A percentile compares a stretch with the other conserved stretches of the same genome.
Conservation (phyloP, 2,113 vertebrate genomes). For the Scartelaos histophorus region DNA sequence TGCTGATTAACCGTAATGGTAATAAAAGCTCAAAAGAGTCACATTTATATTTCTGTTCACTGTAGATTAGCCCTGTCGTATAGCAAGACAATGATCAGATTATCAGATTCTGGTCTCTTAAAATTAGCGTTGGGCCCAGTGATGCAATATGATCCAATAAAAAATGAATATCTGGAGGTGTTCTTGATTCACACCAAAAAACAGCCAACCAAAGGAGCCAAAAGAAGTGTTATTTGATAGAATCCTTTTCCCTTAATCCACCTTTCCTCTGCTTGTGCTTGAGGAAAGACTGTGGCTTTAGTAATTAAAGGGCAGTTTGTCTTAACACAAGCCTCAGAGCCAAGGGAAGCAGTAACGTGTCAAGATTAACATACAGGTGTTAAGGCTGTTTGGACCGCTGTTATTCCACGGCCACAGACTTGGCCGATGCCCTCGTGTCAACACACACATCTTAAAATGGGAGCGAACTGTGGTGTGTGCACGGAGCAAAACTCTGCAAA, state of each 20-base stretch:
- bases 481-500: conserved; percentile 22
- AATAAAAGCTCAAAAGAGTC: too few species aligned
- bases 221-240: neutral
- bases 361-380: conserved; percentile 64
- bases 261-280: conserved; percentile 30
- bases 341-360: conserved; percentile 65
- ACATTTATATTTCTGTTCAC: too few species aligned
- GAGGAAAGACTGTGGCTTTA: conserved; percentile 35
- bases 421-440: conserved; percentile 43
- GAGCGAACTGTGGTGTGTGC: conserved; percentile 13
- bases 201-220: neutral
- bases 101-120: neutral
- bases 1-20: too few species aligned
- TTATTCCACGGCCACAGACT: conserved; percentile 41
- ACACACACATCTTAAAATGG: conserved; percentile 25
- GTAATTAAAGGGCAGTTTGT: conserved; percentile 63
- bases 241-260: conserved; percentile 13
- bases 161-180: neutral
- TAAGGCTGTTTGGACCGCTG: conserved; percentile 32
- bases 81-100: too few species aligned
- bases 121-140: neutral
- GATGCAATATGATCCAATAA: neutral
- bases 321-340: conserved; percentile 57
- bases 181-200: neutral
- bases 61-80: too few species aligned